These are phyloP conservation scores for Euschistus heros DNA, from an alignment of 1,140 invertebrate species.

Conservation along the genomic window DNA sequence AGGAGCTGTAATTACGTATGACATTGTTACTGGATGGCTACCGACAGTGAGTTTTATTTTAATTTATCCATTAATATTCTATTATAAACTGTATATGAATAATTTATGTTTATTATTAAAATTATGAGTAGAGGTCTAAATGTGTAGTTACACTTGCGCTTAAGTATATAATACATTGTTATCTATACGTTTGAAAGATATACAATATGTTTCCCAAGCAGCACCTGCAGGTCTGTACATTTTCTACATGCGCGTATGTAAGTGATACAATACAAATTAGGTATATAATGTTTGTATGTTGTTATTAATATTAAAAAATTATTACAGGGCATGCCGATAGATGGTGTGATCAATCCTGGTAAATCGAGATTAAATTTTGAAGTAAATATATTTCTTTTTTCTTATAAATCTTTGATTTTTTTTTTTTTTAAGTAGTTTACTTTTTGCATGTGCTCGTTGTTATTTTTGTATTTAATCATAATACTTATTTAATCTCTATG, in stretches of 20 bases:
- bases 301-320: not conserved
- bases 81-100: too few relatives aligned
- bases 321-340: constrained; percentile 24
- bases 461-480: too few relatives aligned
- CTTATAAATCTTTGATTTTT: not conserved
- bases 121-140: not conserved
- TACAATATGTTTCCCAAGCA: not conserved
- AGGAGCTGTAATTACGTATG: constrained; percentile 70
- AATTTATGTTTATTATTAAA: not conserved
- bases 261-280: too few relatives aligned
- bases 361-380: constrained; percentile 31
- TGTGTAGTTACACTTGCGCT: not conserved
- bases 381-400: constrained; percentile 22
- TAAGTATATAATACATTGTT: not conserved
- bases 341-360: constrained; percentile 26
- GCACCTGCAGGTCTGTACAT: too few relatives aligned
- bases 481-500: too few relatives aligned
- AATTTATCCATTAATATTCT: not conserved
- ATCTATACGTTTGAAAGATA: not conserved
- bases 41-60: constrained; percentile 26
- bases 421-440: not conserved
- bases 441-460: too few relatives aligned
- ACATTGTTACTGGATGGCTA: constrained; percentile 63
- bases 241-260: too few relatives aligned
- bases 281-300: too few relatives aligned